These are phyloP conservation scores for Thunnus maccoyii DNA, from an alignment of 2,113 vertebrate genomes.

Conservation along the genomic window DNA sequence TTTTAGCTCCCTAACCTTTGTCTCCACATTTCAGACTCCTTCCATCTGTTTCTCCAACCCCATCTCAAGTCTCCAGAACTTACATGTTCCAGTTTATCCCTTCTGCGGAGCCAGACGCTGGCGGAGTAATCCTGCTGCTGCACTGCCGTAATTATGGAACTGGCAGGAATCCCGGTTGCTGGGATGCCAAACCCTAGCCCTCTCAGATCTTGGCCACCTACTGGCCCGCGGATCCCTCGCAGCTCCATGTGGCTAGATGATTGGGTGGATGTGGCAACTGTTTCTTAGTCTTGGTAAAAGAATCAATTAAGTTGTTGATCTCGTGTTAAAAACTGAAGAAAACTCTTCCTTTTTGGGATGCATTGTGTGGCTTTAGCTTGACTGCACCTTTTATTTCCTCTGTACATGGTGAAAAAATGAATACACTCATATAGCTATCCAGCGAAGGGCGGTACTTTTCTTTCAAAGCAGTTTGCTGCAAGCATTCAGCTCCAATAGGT, in stretches of 20 bases:
- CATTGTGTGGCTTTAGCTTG: neutral
- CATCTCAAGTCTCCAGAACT: slow-evolving; percentile 70
- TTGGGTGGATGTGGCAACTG: too few species aligned
- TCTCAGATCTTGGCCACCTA: slow-evolving; percentile 83
- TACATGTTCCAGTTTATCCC: slow-evolving; percentile 93
- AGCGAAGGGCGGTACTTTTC: neutral
- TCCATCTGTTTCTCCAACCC: slow-evolving; percentile 13
- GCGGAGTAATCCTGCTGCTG: slow-evolving; percentile 95
- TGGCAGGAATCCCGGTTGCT: slow-evolving; percentile 78
- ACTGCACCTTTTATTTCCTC: neutral
- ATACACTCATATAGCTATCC: neutral
- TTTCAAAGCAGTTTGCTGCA: neutral
- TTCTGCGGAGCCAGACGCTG: slow-evolving; percentile 92
- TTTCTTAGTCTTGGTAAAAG: neutral
- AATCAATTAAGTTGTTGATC: slow-evolving; percentile 9
- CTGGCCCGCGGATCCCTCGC: slow-evolving; percentile 81
- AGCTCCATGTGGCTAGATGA: slow-evolving; percentile 85
- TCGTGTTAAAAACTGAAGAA: neutral
- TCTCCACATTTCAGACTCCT: neutral
- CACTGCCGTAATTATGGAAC: slow-evolving; percentile 89
- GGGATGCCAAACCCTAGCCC: slow-evolving; percentile 83
- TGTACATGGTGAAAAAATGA: slow-evolving; percentile 11
- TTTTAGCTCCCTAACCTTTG: neutral
- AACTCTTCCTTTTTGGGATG: neutral
- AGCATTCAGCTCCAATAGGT: slow-evolving; percentile 8